Base-by-base conservation (phyloP, 2,888 invertebrate genomes). In the Amphipoea oculea region DNA sequence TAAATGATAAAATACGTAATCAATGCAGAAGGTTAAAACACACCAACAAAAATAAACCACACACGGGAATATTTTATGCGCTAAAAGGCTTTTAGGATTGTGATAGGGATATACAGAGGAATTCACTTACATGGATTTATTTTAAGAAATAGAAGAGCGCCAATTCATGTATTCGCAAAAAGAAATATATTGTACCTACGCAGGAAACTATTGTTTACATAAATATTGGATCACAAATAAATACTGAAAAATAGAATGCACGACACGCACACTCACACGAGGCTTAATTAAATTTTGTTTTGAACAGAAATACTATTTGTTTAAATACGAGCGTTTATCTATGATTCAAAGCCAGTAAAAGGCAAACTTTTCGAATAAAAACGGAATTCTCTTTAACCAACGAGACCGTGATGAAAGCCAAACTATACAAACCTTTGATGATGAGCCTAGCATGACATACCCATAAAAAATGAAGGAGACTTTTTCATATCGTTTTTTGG, bases 1-100 rank as follows among this genome's bases (percentile, higher is more conserved):
- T 91, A 85, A 92, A 92, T 92, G 89, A 91, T 91, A 93, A 89
- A 93, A 89, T 85, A 87, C 89, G 86, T 89, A 91, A 92, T 93
- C 90, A 90, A 90, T 91, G 86, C 86, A 89, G 90, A 91, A 89
- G 91, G 89, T 89, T 88, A 90, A 89, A 92, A 89, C 84, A 87
- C 78, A 88, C 81, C 76, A 86, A 86, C 89, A 90, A 90, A 93
- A 94, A 92, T 92, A 93, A 92, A 91, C 91, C 91, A 90, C 89
- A 89, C 83, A 65, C 89, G 90, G 86, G 92, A 94, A 94, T 95
- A 93, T 92, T 93, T 93, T 90, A 94, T 93, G 90, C 77, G 90
- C 86, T 92, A 92, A 94, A 93, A 92, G 90, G 90, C 89, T 90
- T 91, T 89, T 84, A 89, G 92, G 90, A 92, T 88, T 90, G 88